phyloP scores from a whole-genome alignment of 2,888 invertebrate genomes.

The Mimachlamys varia region DNA sequence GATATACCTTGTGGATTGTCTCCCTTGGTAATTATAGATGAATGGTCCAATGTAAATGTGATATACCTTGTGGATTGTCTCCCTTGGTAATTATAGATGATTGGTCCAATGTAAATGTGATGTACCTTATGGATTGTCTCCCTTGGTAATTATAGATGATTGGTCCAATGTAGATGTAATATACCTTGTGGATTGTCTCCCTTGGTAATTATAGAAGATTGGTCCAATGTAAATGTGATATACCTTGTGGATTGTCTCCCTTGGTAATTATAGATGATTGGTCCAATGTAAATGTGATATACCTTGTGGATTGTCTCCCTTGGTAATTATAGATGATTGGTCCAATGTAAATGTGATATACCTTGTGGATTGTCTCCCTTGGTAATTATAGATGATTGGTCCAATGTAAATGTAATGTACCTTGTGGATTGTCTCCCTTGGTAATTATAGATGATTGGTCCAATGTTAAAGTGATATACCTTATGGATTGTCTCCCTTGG shows the following conservation, averaged over 20 bases:
- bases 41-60: too few species aligned
- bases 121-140: constrained; percentile 84
- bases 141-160: constrained; percentile 95
- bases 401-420: too few species aligned
- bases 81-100: constrained; percentile 94
- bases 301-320: constrained; percentile 84
- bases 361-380: constrained; percentile 84
- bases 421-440: constrained; percentile 85
- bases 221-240: too few species aligned
- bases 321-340: constrained; percentile 96
- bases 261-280: constrained; percentile 96
- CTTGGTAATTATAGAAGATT: constrained; percentile 95
- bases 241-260: constrained; percentile 84
- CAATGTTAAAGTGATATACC: too few species aligned
- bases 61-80: constrained; percentile 84
- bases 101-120: too few species aligned
- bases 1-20: constrained; percentile 83
- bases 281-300: too few species aligned
- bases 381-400: constrained; percentile 97
- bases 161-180: too few species aligned
- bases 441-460: constrained; percentile 97
- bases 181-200: constrained; percentile 83
- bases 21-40: constrained; percentile 94
- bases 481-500: constrained; percentile 87
- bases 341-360: too few species aligned